Conservation (phyloP, 2,888 invertebrate species). For the Mimachlamys varia region DNA sequence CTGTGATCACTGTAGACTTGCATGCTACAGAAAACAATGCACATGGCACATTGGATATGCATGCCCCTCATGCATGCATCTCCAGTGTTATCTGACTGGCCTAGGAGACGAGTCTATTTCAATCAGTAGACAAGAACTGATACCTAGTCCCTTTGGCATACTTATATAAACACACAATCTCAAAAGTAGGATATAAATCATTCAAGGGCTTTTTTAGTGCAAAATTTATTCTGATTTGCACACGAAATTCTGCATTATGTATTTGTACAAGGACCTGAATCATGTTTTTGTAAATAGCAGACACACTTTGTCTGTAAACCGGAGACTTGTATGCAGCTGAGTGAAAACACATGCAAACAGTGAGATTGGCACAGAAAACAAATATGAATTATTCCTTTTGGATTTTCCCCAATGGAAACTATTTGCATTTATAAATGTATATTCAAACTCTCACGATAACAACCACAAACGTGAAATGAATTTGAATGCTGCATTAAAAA, state of each 20-base stretch:
- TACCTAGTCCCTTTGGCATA: neutral
- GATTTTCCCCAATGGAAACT: neutral
- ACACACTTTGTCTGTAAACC: neutral
- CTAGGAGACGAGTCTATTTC: neutral
- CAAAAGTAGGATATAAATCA: neutral
- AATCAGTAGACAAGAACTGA: neutral
- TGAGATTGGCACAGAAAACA: neutral
- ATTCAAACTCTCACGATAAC: neutral
- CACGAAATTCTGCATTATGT: neutral
- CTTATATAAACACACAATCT: neutral
- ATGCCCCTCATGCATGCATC: neutral
- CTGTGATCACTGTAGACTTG: neutral
- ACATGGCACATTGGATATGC: constrained; percentile 7
- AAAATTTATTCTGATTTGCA: neutral
- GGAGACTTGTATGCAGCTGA: neutral
- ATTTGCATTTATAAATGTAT: constrained; percentile 19
- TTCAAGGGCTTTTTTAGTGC: neutral
- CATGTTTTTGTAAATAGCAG: neutral
- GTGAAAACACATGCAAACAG: constrained; percentile 9
- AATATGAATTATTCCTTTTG: neutral
- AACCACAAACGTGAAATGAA: neutral
- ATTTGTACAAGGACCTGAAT: neutral
- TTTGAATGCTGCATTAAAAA: neutral
- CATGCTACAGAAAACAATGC: neutral
- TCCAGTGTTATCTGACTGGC: neutral